Base-by-base conservation (phyloP, 2,797 vertebrate species). In the Arremon aurantiirostris region DNA sequence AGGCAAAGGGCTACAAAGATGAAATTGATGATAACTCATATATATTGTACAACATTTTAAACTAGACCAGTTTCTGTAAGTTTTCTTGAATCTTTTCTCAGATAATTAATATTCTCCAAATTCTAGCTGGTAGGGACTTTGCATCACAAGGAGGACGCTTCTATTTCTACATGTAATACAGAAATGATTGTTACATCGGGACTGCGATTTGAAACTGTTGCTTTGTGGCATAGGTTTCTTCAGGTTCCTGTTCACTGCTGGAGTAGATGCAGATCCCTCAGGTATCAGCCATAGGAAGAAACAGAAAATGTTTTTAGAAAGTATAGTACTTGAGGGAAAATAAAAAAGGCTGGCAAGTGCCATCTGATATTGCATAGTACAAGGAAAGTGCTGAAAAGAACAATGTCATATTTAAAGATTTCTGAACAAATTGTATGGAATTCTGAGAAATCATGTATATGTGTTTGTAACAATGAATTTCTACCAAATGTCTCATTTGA, bases 401-500 rank as follows among this genome's bases (percentile, higher is more conserved):
- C 39, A 82, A 41, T 8, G 5, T 63, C 55, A 20, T 53, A 57
- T n/a, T 68, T 37, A 37, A 81, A 83, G 28, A 8, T 64, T 89
- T 89, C 71, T 73, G 66, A 93, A 57, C n/a, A 89, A 92, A 65
- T 47, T 19, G 30, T 44, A 50, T 18, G 6, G 61, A 61, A 41
- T 57, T 84, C 64, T 82, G 49, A 89, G 82, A 83, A 94, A 94
- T 50, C 6, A 32, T 24, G 22, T 39, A 23, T 39, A 61, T 10
- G 13, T 32, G 21, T 80, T 93, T 64, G 13, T 46, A 92, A 82
- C 7, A 49, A 8, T 46, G 42, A 71, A 71, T 89, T 92, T 91
- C 78, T 57, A 90, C 39, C 22, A 95, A 90, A 83, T 17, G 34
- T 78, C 55, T 86, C 49, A 88, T 83, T 79, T 90, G 70, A 93